A percentile compares a stretch with the other conserved stretches of the same genome.
phyloP scores from a whole-genome alignment of 2,797 vertebrate genomes.

The Xenopus petersii region DNA sequence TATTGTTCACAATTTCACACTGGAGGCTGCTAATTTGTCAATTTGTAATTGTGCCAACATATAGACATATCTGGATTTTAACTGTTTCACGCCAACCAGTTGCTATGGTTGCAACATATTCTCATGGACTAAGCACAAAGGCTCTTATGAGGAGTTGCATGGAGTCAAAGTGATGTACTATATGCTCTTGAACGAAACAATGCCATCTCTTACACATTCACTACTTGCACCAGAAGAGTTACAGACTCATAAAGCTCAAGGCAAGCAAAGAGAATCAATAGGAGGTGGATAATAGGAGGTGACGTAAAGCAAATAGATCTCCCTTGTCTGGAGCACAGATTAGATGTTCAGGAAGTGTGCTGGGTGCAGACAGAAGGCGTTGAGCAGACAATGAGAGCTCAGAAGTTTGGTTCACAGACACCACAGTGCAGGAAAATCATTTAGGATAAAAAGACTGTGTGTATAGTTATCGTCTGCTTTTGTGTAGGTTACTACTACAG shows the following conservation, averaged over 20 bases:
- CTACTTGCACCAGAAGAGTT: background rate
- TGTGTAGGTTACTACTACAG: no score
- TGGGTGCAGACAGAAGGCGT: background rate
- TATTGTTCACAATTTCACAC: constrained; percentile 11
- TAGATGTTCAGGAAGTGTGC: background rate
- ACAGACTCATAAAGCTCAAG: background rate
- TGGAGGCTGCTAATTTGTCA: background rate
- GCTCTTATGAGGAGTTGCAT: background rate
- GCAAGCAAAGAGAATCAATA: background rate
- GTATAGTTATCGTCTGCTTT: background rate
- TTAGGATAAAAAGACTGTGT: background rate
- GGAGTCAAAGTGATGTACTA: background rate
- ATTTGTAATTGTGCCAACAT: constrained; percentile 7
- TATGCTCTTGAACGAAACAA: background rate
- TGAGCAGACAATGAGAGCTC: constrained; percentile 1
- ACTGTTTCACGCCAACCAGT: background rate
- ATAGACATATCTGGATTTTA: background rate
- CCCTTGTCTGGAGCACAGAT: constrained; percentile 3
- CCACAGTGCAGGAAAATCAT: background rate
- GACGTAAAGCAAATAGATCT: background rate
- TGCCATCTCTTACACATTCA: background rate
- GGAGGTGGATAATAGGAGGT: background rate
- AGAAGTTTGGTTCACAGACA: background rate
- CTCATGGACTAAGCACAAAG: background rate
- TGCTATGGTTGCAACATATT: no score